Evolutionary conservation across 2,888 invertebrate species (phyloP), one percentile per base, ranked within the genome.

Genomic region (Conus canariensis): DNA sequence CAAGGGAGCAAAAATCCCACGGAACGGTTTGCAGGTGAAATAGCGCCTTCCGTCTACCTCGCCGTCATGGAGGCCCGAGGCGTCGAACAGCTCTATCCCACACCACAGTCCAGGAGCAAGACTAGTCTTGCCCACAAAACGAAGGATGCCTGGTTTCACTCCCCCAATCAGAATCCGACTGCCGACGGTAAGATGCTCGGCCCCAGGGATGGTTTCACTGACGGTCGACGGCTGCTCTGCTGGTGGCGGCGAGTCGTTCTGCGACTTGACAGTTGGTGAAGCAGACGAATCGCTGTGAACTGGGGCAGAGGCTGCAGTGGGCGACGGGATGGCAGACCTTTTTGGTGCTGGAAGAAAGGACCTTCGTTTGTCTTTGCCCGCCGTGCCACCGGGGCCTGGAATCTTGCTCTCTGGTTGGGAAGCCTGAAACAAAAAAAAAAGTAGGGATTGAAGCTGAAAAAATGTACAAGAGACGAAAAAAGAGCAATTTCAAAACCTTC

Each of bases 51-150:
- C 97, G 91, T 97, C 96, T 19, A 97, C 97, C 82, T 96, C 95
- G 83, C 97, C 97, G 96, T 97, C 97, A 96, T 97, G 97, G 93
- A 97, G 97, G 45, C 97, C 97, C 91, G 97, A 96, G 9, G 97
- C 96, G 85, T 96, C 96, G 90, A 97, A 96, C 89, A 97, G 96
- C 95, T 97, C 97, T 85, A 97, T 96, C 14, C 97, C 97, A 95
- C 97, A 97, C 97, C 97, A 98, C 45, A 97, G 91, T 6, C 97
- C 97, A 19, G 96, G 96, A 74, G 97, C 97, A 85, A 97, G 96
- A 86, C 97, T 96, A 12, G 97, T 97, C 70, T 96, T 95, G 7
- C 98, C 97, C 91, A 97, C 96, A 95, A 95, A 96, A 14, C 97
- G 96, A 70, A 97, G 96, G 25, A 96, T 96, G 3, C 97, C 97